These are phyloP conservation scores for Phalanger gymnotis DNA, from an alignment of 2,797 vertebrate genomes.

Conservation along the genomic window DNA sequence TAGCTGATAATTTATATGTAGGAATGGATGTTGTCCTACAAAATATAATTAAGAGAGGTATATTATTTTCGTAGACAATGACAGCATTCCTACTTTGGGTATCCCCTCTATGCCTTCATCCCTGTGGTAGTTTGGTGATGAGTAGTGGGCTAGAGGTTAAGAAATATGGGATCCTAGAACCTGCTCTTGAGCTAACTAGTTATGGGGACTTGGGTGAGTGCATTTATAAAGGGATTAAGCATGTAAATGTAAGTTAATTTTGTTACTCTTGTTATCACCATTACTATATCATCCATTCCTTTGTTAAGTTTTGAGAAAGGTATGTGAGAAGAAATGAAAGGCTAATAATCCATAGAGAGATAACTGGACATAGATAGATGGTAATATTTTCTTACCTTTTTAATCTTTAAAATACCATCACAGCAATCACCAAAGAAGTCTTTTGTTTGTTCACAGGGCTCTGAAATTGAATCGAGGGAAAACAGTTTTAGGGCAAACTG, in stretches of 20 bases:
- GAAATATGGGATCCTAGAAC: not conserved
- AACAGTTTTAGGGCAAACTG: constrained; percentile 30
- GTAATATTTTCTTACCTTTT: constrained; percentile 70
- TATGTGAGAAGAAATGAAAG: not conserved
- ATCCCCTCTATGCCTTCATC: not conserved
- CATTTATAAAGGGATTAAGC: not conserved
- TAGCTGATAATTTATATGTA: not conserved
- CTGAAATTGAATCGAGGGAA: constrained; percentile 73
- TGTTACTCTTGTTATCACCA: not conserved
- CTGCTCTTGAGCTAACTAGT: not conserved
- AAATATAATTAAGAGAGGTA: not conserved
- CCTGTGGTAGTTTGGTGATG: not conserved
- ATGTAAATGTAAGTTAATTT: not conserved
- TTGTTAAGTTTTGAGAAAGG: constrained; percentile 41
- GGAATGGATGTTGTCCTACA: not conserved
- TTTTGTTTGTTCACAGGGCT: constrained; percentile 54
- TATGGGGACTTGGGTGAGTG: not conserved
- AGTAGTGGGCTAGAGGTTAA: not conserved
- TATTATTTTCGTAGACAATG: not conserved
- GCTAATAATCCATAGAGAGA: not conserved
- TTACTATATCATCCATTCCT: not conserved
- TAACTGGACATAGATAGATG: not conserved
- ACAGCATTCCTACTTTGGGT: not conserved
- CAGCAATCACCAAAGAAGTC: constrained; percentile 43
- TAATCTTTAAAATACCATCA: constrained; percentile 57